Evolutionary conservation across 2,113 vertebrate species (phyloP), one percentile per base, ranked within the genome.

Genomic region (Cephalopholis sonnerati): DNA sequence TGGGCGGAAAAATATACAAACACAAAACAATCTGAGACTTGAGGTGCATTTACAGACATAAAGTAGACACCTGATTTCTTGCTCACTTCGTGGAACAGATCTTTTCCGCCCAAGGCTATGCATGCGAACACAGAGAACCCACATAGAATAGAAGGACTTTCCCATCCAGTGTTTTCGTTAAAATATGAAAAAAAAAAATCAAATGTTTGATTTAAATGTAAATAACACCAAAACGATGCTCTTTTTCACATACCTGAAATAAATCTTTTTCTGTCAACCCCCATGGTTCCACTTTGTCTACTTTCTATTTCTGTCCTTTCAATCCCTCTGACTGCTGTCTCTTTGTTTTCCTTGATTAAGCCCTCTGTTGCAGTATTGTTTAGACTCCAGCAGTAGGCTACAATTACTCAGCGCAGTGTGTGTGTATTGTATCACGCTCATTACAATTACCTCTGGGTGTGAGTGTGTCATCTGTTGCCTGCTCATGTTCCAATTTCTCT

Each of bases 401-500:
- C 89, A 90, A 89, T 89, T 90, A 90, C 86, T 86, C 83, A 81
- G 68, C 59, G 8, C 69, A 75, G 44, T 65, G 91, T 82, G 71
- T 69, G 46, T 87, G 83, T 88, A 41, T 88, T 90, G 69, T 89
- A 79, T 85, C 82, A 71, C 74, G 1, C 90, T 92, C 84, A 88
- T 92, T 91, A 90, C 86, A 86, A 89, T 92, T 88, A 92, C 84
- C 85, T 87, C 88, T 81, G 90, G 79, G 85, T 88, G 82, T 50
- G 87, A 82, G 81, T 77, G 83, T 88, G 82, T 90, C 89, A 86
- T 87, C 90, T 93, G 89, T 87, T 84, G 86, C 75, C 67, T 79
- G 88, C 61, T 85, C 88, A 78, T 85, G 85, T 91, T 88, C 77
- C 92, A 87, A 70, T 83, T 89, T 92, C 83, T 81, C 80, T 67